Conservation (phyloP, 2,797 vertebrate genomes). For the Sebastes elongatus region DNA sequence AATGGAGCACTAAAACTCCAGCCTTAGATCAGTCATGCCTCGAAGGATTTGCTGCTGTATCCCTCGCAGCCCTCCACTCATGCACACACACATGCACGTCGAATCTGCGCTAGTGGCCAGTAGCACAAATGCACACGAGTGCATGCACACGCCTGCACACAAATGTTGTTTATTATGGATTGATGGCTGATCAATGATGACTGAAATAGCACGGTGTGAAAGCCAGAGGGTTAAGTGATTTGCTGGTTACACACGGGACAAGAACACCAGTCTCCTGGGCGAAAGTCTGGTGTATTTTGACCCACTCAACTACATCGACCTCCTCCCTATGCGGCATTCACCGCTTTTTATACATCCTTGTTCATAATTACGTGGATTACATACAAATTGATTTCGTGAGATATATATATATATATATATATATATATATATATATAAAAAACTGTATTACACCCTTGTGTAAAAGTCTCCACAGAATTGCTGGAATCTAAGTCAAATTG, state of each 20-base stretch:
- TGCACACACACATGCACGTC: neutral
- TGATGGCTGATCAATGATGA: neutral
- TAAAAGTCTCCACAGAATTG: neutral
- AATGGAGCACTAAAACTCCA: constrained; percentile 62
- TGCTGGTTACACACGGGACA: neutral
- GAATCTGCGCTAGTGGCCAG: neutral
- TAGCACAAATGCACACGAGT: neutral
- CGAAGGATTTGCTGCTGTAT: constrained; percentile 39
- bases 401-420: too few relatives aligned
- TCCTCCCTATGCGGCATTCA: too few relatives aligned
- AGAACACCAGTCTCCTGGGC: too few relatives aligned
- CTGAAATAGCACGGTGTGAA: neutral
- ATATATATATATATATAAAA: neutral
- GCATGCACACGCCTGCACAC: neutral
- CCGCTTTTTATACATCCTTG: too few relatives aligned
- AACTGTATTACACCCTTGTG: neutral
- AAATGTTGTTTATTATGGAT: neutral
- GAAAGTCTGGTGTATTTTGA: too few relatives aligned
- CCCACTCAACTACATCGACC: too few relatives aligned
- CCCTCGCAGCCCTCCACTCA: neutral
- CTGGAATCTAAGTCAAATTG: neutral
- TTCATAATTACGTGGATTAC: too few relatives aligned
- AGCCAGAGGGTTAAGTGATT: neutral
- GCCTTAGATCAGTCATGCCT: constrained; percentile 63
- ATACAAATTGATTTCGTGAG: too few relatives aligned